Evolutionary conservation across 2,888 invertebrate genomes (phyloP).

Genomic region (Ophioninae sp.): DNA sequence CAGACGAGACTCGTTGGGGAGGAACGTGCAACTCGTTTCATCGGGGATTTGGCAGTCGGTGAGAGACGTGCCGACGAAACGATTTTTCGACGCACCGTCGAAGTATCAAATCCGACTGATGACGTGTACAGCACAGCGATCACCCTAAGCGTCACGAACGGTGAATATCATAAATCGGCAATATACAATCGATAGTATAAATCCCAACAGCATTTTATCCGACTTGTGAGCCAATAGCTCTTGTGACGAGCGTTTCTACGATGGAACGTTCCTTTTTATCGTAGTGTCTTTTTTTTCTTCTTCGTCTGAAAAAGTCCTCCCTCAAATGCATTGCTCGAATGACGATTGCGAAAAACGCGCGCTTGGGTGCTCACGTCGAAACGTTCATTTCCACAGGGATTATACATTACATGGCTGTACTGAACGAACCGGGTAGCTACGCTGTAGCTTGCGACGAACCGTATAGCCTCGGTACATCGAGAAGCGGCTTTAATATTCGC

Average conservation of each 20-base stretch:
- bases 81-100: constrained; percentile 74
- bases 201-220: constrained; percentile 1
- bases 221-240: constrained; percentile 24
- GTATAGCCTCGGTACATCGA: constrained; percentile 71
- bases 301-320: not conserved
- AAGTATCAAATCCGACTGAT: constrained; percentile 75
- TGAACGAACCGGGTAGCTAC: constrained; percentile 74
- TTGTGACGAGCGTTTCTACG: constrained; percentile 7
- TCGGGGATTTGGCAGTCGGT: constrained; percentile 76
- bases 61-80: constrained; percentile 74
- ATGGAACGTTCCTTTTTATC: not conserved
- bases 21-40: constrained; percentile 69
- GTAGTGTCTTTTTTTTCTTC: not conserved
- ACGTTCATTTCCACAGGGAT: constrained; percentile 67
- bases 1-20: constrained; percentile 61
- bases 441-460: constrained; percentile 76
- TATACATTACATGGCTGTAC: constrained; percentile 74
- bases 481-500: constrained; percentile 72
- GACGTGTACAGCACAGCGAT: constrained; percentile 71
- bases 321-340: constrained; percentile 9
- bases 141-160: constrained; percentile 71
- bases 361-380: constrained; percentile 21
- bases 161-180: constrained; percentile 64
- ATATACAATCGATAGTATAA: not conserved
- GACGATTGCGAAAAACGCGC: constrained; percentile 28